A percentile compares a stretch with the other conserved stretches of the same genome.
Conservation (phyloP, 1,140 invertebrate species). For the Drosophila obscura region DNA sequence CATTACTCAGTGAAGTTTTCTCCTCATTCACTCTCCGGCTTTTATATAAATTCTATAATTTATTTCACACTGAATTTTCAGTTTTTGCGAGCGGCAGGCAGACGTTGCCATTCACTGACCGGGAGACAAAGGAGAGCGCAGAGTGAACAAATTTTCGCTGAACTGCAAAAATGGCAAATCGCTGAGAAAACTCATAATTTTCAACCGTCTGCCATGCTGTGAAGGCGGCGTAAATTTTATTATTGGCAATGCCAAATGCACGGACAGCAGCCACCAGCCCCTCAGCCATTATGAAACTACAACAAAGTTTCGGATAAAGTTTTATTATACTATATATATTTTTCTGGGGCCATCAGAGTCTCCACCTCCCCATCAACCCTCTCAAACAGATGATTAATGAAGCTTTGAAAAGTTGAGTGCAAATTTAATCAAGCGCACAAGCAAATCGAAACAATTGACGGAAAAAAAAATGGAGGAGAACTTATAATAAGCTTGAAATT, state of each 20-base stretch:
- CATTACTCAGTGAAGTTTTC: slow-evolving; percentile 44
- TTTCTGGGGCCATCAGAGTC: slow-evolving; percentile 14
- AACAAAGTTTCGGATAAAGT: slow-evolving; percentile 53
- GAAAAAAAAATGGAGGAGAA: slow-evolving; percentile 49
- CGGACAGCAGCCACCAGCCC: not conserved
- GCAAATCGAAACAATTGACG: slow-evolving; percentile 67
- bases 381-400: slow-evolving; percentile 74
- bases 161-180: slow-evolving; percentile 39
- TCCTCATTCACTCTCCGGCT: slow-evolving; percentile 5
- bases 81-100: slow-evolving; percentile 5
- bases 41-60: slow-evolving; percentile 59
- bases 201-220: slow-evolving; percentile 31
- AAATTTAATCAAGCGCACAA: slow-evolving; percentile 80
- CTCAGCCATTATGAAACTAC: slow-evolving; percentile 5
- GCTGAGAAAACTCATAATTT: slow-evolving; percentile 45
- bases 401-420: slow-evolving; percentile 67
- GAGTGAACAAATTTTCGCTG: slow-evolving; percentile 25
- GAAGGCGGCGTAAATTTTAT: slow-evolving; percentile 64
- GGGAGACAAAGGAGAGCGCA: slow-evolving; percentile 10
- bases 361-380: not conserved
- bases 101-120: not conserved
- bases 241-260: slow-evolving; percentile 79
- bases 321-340: slow-evolving; percentile 13
- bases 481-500: slow-evolving; percentile 79
- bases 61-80: slow-evolving; percentile 51